Conservation (phyloP, 2,888 invertebrate genomes). For the Amiota minor region DNA sequence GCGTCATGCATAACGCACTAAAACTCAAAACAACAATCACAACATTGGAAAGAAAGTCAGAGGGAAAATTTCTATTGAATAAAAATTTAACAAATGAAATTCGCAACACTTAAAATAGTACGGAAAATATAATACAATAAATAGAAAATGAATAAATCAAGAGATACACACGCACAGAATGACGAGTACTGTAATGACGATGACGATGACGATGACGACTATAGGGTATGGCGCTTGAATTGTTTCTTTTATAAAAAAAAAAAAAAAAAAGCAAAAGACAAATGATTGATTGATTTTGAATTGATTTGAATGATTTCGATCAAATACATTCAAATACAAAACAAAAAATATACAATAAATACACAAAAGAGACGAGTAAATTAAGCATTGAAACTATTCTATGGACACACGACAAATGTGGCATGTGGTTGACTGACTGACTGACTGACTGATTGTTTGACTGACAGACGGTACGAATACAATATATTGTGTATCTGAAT, state of each 20-base stretch:
- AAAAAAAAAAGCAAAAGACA: neutral
- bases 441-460: too few species aligned
- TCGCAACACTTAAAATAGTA: neutral
- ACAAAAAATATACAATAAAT: conserved; percentile 28
- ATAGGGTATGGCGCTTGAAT: conserved; percentile 7
- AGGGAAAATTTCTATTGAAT: conserved; percentile 1
- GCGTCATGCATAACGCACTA: conserved; percentile 11
- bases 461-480: neutral
- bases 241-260: neutral
- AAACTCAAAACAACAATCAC: conserved; percentile 2
- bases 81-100: conserved; percentile 1
- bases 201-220: neutral
- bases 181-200: neutral
- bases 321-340: conserved; percentile 10
- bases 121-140: conserved; percentile 1
- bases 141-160: neutral
- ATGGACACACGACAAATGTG: neutral
- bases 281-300: neutral
- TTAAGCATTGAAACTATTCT: neutral
- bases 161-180: neutral
- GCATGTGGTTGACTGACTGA: too few species aligned
- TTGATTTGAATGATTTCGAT: neutral
- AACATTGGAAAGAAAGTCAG: neutral
- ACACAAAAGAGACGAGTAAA: conserved; percentile 14
- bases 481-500: conserved; percentile 32